A percentile compares a stretch with the other conserved stretches of the same genome.
phyloP scores from a whole-genome alignment of 2,113 vertebrate genomes.

The Urocynchramus pylzowi region DNA sequence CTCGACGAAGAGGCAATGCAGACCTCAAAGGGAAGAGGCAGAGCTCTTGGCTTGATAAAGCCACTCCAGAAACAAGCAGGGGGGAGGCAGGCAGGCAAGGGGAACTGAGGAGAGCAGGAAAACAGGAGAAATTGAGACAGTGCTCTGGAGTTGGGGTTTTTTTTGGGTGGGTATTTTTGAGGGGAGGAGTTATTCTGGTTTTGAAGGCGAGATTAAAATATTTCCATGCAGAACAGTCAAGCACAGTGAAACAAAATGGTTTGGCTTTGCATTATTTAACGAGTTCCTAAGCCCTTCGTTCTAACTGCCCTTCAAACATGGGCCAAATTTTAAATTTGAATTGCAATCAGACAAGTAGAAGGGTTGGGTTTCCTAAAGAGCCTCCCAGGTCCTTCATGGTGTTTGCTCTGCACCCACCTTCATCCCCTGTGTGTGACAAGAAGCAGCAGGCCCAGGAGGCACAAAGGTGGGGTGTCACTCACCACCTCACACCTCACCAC shows the following conservation, averaged over 20 bases:
- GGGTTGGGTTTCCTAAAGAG: background rate
- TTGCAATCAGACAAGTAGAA: background rate
- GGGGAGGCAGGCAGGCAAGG: background rate
- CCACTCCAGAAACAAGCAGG: background rate
- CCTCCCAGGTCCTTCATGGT: background rate
- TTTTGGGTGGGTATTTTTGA: background rate
- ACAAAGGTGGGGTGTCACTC: rapidly evolving
- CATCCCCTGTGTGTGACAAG: rapidly evolving
- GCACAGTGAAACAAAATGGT: background rate
- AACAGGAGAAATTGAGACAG: background rate
- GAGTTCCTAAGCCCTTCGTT: background rate
- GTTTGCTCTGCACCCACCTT: background rate
- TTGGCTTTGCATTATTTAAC: background rate
- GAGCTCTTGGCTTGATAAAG: background rate
- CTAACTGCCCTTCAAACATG: background rate
- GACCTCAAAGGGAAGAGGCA: slow-evolving; percentile 26
- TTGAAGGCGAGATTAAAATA: background rate
- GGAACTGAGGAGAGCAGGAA: background rate
- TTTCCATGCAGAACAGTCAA: background rate
- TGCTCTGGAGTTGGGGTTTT: rapidly evolving
- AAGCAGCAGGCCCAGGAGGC: background rate
- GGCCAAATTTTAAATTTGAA: background rate
- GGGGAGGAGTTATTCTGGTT: background rate
- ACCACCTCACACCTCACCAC: rapidly evolving
- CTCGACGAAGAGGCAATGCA: slow-evolving; percentile 19